A percentile compares a stretch with the other conserved stretches of the same genome.
Conservation (phyloP, 2,797 vertebrate genomes). For the Sorex maritimensis region DNA sequence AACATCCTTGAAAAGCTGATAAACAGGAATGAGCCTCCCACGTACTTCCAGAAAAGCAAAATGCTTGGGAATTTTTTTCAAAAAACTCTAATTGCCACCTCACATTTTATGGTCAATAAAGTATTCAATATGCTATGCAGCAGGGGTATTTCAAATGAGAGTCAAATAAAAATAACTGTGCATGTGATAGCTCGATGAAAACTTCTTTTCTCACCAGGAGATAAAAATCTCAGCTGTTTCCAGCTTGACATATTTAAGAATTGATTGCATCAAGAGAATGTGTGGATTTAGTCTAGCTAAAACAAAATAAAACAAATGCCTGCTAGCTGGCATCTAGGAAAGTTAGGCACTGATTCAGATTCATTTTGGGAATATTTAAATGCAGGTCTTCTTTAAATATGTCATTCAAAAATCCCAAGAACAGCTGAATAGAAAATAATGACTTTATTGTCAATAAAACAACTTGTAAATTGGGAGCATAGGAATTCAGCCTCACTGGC, state of each 20-base stretch:
- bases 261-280: constrained; percentile 54
- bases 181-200: constrained; percentile 72
- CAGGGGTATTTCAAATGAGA: constrained; percentile 72
- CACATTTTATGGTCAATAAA: constrained; percentile 87
- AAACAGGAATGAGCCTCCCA: constrained; percentile 59
- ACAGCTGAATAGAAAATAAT: too few relatives aligned
- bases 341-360: neutral
- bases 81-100: constrained; percentile 73
- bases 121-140: constrained; percentile 76
- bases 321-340: neutral
- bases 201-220: constrained; percentile 79
- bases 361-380: constrained; percentile 25
- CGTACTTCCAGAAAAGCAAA: constrained; percentile 76
- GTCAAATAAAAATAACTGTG: constrained; percentile 82
- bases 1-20: constrained; percentile 74
- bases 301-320: constrained; percentile 59
- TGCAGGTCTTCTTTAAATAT: neutral
- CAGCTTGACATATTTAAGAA: constrained; percentile 69
- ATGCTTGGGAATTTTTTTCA: constrained; percentile 44
- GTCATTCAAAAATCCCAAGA: too few relatives aligned
- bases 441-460: too few relatives aligned
- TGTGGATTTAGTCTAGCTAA: constrained; percentile 60
- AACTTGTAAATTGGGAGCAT: too few relatives aligned
- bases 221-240: constrained; percentile 57
- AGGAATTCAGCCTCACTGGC: too few relatives aligned